Evolutionary conservation across 2,888 invertebrate species (phyloP), one percentile per base, ranked within the genome.

Genomic region (Dynastes maya): DNA sequence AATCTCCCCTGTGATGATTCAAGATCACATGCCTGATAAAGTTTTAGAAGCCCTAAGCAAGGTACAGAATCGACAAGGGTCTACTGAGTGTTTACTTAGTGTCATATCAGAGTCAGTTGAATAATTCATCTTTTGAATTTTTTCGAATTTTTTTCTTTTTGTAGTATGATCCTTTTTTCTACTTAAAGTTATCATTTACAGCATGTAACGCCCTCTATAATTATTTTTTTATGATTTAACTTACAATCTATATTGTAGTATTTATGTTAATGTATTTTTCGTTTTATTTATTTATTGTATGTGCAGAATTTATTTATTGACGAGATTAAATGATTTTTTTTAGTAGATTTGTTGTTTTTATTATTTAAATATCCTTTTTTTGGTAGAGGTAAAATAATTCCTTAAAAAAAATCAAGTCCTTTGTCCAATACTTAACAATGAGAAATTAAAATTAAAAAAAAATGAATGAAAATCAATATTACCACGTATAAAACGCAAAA

Each of bases 11-110:
- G 95, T 95, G 72, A 96, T 96, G 96, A 91, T 96, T 80, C 95
- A 96, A 88, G 96, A 97, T 88, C 96, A 97, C 88, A 96, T 97
- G 96, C 96, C 96, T 45, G 96, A 96, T 87, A 94, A 93, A 87
- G 94, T 96, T 79, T 90, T 96, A 83, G 93, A 94, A 81, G 96
- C 96, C 40, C 90, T 97, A 81, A 93, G 95, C 89, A 95, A 96
- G 94, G 96, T 96, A 93, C 84, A 82, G 49, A 82, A 64, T 72
- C 72, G 63, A 68, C 51, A 58, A 55, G 78, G 78, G 22, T 77
- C 78, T n/a, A 78, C 67, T 58, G 78, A 78, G 72, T 79, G 71
- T 76, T 71, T 79, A 64, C 74, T 79, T 61, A 79, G 77, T 51
- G 32, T 68, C 29, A 32, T 58, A 37, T 77, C 75, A 6, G 63